Evolutionary conservation across 2,888 invertebrate genomes (phyloP).

Genomic region (Myopa tessellatipennis): DNA sequence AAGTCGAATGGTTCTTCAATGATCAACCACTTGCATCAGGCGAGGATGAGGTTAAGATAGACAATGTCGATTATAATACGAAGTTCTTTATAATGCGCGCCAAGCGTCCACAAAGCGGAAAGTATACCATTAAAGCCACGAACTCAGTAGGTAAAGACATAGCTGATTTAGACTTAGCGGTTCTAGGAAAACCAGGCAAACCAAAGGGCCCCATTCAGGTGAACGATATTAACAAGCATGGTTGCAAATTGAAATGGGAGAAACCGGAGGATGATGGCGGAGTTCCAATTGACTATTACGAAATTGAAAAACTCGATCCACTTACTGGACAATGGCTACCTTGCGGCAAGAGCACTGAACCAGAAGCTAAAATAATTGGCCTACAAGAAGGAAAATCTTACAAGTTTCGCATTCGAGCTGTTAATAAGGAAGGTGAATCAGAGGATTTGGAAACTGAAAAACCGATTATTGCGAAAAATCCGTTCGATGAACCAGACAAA

Average conservation of each 20-base stretch:
- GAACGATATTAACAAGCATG: constrained; percentile 89
- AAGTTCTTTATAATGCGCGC: constrained; percentile 88
- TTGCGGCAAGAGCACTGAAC: constrained; percentile 86
- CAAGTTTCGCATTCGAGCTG: constrained; percentile 97
- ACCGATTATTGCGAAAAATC: constrained; percentile 97
- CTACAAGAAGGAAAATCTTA: constrained; percentile 96
- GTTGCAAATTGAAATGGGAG: constrained; percentile 91
- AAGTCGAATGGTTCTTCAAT: constrained; percentile 88
- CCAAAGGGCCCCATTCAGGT: constrained; percentile 91
- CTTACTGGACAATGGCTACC: constrained; percentile 93
- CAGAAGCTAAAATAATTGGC: constrained; percentile 85
- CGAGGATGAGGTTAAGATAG: constrained; percentile 74
- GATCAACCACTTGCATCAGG: constrained; percentile 76
- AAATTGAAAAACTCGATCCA: constrained; percentile 95
- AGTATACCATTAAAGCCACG: constrained; percentile 88
- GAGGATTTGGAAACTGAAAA: constrained; percentile 95
- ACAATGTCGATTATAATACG: constrained; percentile 90
- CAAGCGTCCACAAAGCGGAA: constrained; percentile 84
- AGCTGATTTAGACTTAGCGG: constrained; percentile 89
- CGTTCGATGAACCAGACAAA: constrained; percentile 94
- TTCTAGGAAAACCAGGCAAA: constrained; percentile 83
- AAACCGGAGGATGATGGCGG: constrained; percentile 98
- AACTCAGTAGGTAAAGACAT: constrained; percentile 94
- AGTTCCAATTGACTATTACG: constrained; percentile 91
- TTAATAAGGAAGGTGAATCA: constrained; percentile 98